phyloP scores from a whole-genome alignment of 2,797 vertebrate species.

The Rachycentron canadum region DNA sequence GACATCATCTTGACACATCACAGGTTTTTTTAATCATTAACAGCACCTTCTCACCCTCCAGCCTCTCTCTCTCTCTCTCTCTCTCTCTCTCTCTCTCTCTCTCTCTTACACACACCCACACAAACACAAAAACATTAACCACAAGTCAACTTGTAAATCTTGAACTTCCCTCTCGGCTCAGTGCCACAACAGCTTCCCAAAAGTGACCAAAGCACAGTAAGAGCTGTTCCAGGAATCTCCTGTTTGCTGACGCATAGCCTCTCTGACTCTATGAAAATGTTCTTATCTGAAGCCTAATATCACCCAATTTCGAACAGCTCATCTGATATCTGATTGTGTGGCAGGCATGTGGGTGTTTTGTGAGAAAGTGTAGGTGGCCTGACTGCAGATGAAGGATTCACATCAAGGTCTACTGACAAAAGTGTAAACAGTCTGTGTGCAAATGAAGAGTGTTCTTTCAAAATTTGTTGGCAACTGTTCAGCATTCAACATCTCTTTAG shows the following conservation, averaged over 20 bases:
- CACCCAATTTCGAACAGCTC: neutral
- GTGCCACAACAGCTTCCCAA: conserved; percentile 74
- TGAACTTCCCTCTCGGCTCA: conserved; percentile 56
- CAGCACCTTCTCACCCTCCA: conserved; percentile 28
- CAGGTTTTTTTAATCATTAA: conserved; percentile 55
- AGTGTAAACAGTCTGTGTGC: conserved; percentile 42
- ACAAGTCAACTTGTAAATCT: conserved; percentile 57
- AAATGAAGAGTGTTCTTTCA: conserved; percentile 32
- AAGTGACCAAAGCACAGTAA: conserved; percentile 67
- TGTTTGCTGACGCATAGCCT: conserved; percentile 26
- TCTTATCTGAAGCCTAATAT: conserved; percentile 27
- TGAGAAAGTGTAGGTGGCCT: conserved; percentile 25
- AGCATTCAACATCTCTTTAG: neutral
- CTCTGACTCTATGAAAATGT: conserved; percentile 53
- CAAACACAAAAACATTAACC: conserved; percentile 34
- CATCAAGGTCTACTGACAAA: conserved; percentile 36
- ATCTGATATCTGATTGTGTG: conserved; percentile 26
- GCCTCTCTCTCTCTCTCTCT: no score
- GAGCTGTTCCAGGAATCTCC: conserved; percentile 69
- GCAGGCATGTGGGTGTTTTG: conserved; percentile 22
- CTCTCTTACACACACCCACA: conserved; percentile 2
- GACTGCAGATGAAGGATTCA: conserved; percentile 38
- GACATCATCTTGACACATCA: conserved; percentile 55
- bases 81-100: no score
- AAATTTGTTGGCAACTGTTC: conserved; percentile 23